A percentile compares a stretch with the other conserved stretches of the same genome.
Conservation (phyloP, 2,888 invertebrate species). For the Rhopalosiphum nymphaeae region DNA sequence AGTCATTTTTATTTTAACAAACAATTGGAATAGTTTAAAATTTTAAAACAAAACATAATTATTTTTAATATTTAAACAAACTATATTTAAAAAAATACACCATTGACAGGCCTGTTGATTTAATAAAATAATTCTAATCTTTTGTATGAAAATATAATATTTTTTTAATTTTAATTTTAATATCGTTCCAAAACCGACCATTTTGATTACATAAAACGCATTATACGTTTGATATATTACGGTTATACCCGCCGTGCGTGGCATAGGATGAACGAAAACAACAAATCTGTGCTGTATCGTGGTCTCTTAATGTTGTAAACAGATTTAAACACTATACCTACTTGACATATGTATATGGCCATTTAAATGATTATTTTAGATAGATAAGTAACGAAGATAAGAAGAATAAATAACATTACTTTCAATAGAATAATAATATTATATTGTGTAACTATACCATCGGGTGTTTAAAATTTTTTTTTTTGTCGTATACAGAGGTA, state of each 20-base stretch:
- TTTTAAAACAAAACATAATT: background rate
- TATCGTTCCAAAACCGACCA: background rate
- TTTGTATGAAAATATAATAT: background rate
- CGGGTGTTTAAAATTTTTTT: constrained; percentile 10
- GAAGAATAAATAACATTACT: constrained; percentile 13
- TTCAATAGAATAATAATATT: background rate
- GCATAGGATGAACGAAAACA: background rate
- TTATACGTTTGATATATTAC: background rate
- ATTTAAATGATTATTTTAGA: constrained; percentile 9
- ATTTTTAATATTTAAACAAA: background rate
- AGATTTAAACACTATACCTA: background rate
- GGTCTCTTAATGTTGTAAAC: background rate
- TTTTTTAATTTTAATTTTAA: background rate
- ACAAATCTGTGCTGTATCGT: background rate
- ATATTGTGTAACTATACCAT: background rate
- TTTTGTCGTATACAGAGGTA: background rate
- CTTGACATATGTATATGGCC: background rate
- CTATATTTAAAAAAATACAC: background rate
- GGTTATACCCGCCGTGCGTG: background rate
- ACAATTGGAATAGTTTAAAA: background rate
- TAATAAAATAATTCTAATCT: background rate
- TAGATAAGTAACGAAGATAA: background rate
- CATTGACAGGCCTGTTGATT: background rate
- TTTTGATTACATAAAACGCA: background rate
- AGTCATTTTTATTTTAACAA: background rate